Base-by-base conservation (phyloP, 2,888 invertebrate species). In the Dryocosmus kuriphilus region DNA sequence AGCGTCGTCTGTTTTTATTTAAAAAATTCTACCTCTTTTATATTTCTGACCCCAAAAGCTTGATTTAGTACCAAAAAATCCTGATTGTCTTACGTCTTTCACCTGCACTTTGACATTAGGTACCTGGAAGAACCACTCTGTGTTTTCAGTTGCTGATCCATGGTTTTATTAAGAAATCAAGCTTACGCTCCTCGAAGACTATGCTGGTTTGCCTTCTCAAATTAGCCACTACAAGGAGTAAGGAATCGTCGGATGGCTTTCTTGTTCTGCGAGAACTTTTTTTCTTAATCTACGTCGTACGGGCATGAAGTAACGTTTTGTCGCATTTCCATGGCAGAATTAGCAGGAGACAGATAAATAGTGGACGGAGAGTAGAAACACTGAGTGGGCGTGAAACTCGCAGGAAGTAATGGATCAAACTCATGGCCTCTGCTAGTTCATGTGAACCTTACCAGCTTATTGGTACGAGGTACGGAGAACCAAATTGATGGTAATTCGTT, bases 341-440 rank as follows among this genome's bases (percentile, higher is more conserved):
- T 74, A 74, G 74, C 35, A 74, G 38, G 75, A 86, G 88, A 88
- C 87, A 86, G 86, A 89, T 89, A 87, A 89, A 89, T 89, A 89
- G 88, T 87, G 86, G 84, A 86, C 82, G 86, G 84, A 71, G 71
- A 71, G 71, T 71, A 71, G 51, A 51, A 71, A 71, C 71, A 71
- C 46, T 71, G 71, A 76, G 76, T 55, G 65, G 65, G 76, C 76
- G 76, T 76, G 76, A 67, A 63, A 76, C 63, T 67, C 67, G 14
- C 67, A 76, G 76, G 76, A 76, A 76, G 65, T 76, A 67, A 76
- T 76, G 76, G 71, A 71, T 71, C 71, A 57, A 57, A 22, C 57
- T 57, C 57, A 51, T 71, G 51, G 71, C 24, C 57, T 57, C 57
- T 14, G 24, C 57, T 57, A 30, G 51, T 71, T 71, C 71, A 32